Evolutionary conservation across 2,888 invertebrate species (phyloP).

Genomic region (Plebejus melissa): DNA sequence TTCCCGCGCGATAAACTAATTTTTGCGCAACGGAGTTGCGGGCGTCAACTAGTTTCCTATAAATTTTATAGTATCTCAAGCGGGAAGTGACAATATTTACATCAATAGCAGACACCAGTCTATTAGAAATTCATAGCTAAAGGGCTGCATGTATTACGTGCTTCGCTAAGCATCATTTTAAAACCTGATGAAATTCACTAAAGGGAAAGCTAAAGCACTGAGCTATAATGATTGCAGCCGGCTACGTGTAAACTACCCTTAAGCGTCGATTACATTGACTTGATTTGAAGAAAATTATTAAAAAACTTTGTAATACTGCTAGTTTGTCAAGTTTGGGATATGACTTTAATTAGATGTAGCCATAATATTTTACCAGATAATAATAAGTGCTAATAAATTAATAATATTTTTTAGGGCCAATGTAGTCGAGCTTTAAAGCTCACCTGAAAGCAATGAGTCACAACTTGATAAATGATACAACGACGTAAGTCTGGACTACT

Average conservation of each 20-base stretch:
- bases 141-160: conserved; percentile 6
- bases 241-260: not conserved
- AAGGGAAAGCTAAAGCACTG: conserved; percentile 14
- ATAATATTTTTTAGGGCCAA: not conserved
- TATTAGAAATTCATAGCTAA: conserved; percentile 3
- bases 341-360: not conserved
- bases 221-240: conserved; percentile 15
- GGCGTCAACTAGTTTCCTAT: no score
- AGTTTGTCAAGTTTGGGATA: no score
- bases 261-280: not conserved
- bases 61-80: not conserved
- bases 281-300: not conserved
- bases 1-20: no score
- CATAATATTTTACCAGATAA: not conserved
- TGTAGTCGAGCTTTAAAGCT: not conserved
- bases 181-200: not conserved
- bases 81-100: conserved; percentile 2
- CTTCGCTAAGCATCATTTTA: conserved; percentile 16
- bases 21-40: no score
- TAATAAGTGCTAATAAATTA: no score
- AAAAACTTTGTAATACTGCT: no score
- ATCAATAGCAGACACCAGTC: not conserved
- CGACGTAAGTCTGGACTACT: no score
- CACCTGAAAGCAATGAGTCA: not conserved
- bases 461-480: not conserved